Conservation (phyloP, 2,113 vertebrate species). For the Australoheros scitulus region DNA sequence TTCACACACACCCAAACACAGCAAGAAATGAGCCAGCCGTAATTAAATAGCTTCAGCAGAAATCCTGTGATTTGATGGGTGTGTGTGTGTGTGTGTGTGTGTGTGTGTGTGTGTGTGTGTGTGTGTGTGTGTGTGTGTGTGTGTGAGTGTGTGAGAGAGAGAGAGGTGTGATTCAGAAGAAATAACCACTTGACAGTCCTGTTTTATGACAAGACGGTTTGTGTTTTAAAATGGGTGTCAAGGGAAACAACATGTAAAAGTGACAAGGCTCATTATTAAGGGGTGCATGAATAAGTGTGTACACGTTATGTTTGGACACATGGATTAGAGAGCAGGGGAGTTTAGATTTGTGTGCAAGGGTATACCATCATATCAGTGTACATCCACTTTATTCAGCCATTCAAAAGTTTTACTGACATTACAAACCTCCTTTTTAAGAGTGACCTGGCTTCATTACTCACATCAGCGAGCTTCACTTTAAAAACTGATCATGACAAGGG, state of each 20-base stretch:
- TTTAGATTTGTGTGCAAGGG: neutral
- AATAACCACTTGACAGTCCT: neutral
- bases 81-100: neutral
- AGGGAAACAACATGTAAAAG: neutral
- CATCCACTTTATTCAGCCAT: neutral
- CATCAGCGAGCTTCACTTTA: neutral
- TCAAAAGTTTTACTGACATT: neutral
- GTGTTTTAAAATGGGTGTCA: neutral
- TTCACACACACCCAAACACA: conserved; percentile 25
- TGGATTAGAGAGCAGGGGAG: neutral
- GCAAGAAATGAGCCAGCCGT: neutral
- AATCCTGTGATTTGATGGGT: rapidly evolving
- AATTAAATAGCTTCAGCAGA: rapidly evolving
- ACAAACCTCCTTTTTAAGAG: neutral
- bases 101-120: neutral
- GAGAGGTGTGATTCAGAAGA: conserved; percentile 8
- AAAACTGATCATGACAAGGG: neutral
- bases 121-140: neutral
- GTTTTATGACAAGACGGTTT: neutral
- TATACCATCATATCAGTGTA: neutral
- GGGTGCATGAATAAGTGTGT: neutral
- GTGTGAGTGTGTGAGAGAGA: neutral
- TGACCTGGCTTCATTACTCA: neutral
- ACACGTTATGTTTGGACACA: neutral
- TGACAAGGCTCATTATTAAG: neutral